Base-by-base conservation (phyloP, 2,888 invertebrate species). In the Latrodectus elegans region DNA sequence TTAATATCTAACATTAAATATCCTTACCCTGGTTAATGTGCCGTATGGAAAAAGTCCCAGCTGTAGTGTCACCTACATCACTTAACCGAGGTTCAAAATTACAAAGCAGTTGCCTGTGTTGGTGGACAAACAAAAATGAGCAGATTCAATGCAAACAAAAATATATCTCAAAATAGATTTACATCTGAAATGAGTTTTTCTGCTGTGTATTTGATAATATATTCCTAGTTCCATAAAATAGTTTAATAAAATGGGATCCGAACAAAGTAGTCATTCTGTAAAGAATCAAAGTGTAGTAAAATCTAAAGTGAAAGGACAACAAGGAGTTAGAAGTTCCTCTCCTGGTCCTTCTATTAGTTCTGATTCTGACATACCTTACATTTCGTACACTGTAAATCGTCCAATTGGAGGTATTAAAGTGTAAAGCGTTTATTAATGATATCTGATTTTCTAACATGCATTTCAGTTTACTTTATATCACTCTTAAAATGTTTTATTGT, bases 321-420 rank as follows among this genome's bases (percentile, higher is more conserved):
- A 83, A 17, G 10, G 88, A 88, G 26, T 91, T 60, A 95, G 95
- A 6, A 95, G 95, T 89, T 95, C 95, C 8, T 97, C 97, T 0
- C 97, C 97, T 0, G 96, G 97, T 0, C 95, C 96, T 0, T 97
- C 97, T 91, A 95, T 97, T 12, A 97, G 97, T 91, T 96, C 96
- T 0, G 96, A 97, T 92, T 95, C 96, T 0, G 97, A 97, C 92
- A 93, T 97, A 80, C 97, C 97, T 0, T 97, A 97, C 92, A 96
- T 97, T 91, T 97, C 97, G 0, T 97, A 97, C 90, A 97, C 97
- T 0, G 96, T 96, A 0, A 97, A 96, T 91, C 93, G 96, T 84
- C 97, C 97, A 12, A 97, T 97, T 79, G 97, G 97, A 91, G 96
- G 95, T 95, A 91, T 14, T 3, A 38, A 38, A 38, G 38, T 38